Evolutionary conservation across 37 sponge, comb jelly and placozoan species (phyloP).

Genomic region (Ianthella basta): DNA sequence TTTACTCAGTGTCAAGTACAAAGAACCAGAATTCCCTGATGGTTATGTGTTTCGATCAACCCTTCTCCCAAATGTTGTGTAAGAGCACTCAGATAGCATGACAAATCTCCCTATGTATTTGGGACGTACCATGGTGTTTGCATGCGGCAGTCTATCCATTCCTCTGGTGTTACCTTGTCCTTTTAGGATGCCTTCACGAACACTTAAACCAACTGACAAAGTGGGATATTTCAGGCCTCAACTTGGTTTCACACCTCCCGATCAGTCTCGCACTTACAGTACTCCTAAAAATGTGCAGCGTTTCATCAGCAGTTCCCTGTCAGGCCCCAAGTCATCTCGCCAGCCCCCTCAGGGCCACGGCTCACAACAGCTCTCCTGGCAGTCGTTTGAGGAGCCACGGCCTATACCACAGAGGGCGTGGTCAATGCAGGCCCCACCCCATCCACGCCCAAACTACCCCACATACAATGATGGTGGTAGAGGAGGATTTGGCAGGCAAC

Average conservation of each 20-base stretch:
- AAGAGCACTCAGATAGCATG: background rate
- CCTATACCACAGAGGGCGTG: background rate
- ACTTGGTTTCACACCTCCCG: background rate
- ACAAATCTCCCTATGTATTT: background rate
- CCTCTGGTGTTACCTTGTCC: background rate
- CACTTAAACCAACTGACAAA: slow-evolving; percentile 6
- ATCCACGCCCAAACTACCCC: slow-evolving; percentile 1
- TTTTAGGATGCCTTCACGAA: slow-evolving; percentile 1
- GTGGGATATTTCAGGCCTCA: slow-evolving; percentile 24
- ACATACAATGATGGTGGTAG: background rate
- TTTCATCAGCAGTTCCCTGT: background rate
- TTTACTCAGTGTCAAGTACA: slow-evolving; percentile 55
- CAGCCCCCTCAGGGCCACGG: background rate
- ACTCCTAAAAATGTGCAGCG: background rate
- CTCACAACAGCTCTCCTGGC: background rate
- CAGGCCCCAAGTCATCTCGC: background rate
- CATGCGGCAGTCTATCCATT: background rate
- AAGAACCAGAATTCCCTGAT: slow-evolving; percentile 68
- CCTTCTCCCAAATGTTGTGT: slow-evolving; percentile 58
- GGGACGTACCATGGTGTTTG: background rate
- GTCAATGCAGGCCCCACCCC: background rate
- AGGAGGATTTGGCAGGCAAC: too few relatives aligned
- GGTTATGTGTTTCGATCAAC: slow-evolving; percentile 73
- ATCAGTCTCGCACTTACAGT: background rate
- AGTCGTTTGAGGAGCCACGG: background rate